Percentiles rank a stretch among this genome's conserved stretches.
These are phyloP conservation scores for Isaurus tuberculatus DNA, from an alignment of 92 coral and sea anemone species.

Conservation along the genomic window DNA sequence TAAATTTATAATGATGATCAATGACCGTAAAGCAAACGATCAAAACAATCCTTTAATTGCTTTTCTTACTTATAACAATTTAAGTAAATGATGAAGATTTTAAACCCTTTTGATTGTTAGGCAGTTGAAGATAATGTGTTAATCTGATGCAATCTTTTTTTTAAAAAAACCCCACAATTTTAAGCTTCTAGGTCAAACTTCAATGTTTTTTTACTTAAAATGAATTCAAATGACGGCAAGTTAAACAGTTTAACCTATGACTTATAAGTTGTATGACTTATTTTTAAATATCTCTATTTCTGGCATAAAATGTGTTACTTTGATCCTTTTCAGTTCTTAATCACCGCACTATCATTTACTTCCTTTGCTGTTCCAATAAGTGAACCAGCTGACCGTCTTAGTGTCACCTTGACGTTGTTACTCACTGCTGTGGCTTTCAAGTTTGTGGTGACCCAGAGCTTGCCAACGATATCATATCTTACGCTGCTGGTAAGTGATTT, in stretches of 20 bases:
- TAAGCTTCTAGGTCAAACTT: too few species aligned
- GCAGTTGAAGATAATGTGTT: too few species aligned
- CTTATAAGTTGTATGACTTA: neutral
- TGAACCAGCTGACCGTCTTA: constrained; percentile 74
- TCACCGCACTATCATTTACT: constrained; percentile 68
- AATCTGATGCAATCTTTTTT: too few species aligned
- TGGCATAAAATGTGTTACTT: neutral
- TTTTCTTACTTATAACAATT: too few species aligned
- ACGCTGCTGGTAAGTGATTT: constrained; percentile 67
- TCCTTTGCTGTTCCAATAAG: constrained; percentile 73
- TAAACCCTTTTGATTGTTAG: too few species aligned
- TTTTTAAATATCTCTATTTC: neutral
- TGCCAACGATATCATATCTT: constrained; percentile 79
- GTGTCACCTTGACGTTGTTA: constrained; percentile 76
- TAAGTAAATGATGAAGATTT: too few species aligned
- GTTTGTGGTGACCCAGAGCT: constrained; percentile 82
- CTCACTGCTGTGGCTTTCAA: constrained; percentile 83
- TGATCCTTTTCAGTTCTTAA: constrained; percentile 59
- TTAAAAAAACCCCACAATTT: too few species aligned
- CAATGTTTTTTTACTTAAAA: too few species aligned
- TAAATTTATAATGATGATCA: too few species aligned
- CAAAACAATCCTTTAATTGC: too few species aligned
- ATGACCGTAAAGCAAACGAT: too few species aligned
- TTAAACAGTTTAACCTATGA: neutral
- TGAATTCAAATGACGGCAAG: too few species aligned